phyloP scores from a whole-genome alignment of 1,140 invertebrate species.

The Drosophila elegans region DNA sequence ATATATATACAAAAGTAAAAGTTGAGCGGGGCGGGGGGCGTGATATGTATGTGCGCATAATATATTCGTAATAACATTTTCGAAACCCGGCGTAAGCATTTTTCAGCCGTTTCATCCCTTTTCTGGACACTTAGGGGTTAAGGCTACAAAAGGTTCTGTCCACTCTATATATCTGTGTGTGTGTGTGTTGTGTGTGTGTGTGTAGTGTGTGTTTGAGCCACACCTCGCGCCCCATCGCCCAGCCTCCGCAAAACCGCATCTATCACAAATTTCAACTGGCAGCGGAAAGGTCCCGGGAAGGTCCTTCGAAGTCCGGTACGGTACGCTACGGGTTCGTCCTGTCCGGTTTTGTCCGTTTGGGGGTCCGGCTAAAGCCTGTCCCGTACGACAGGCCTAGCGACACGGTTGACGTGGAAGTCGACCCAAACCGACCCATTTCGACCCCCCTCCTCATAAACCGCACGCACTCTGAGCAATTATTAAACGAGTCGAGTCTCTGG shows the following conservation, averaged over 20 bases:
- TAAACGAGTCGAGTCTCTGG: conserved; percentile 81
- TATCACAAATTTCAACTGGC: conserved; percentile 78
- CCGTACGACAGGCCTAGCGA: conserved; percentile 75
- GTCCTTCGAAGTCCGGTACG: conserved; percentile 23
- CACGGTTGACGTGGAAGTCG: conserved; percentile 50
- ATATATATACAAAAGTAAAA: conserved; percentile 29
- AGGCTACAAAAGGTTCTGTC: conserved; percentile 53
- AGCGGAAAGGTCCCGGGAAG: conserved; percentile 34
- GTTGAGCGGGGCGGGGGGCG: neutral
- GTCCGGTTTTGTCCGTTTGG: conserved; percentile 51
- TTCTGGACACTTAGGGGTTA: conserved; percentile 81
- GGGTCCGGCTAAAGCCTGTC: conserved; percentile 27
- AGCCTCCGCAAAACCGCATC: conserved; percentile 80
- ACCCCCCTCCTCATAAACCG: conserved; percentile 63
- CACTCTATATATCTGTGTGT: conserved; percentile 41
- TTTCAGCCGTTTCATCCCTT: conserved; percentile 83
- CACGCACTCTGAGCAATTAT: conserved; percentile 82
- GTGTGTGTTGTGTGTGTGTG: conserved; percentile 3
- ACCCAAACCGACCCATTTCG: conserved; percentile 40
- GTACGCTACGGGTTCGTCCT: neutral
- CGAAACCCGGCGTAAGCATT: conserved; percentile 79
- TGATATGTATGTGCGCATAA: conserved; percentile 64
- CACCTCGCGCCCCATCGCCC: conserved; percentile 73
- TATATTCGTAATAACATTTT: conserved; percentile 82
- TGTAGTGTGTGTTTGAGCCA: conserved; percentile 46